Base-by-base conservation (phyloP, 2,888 invertebrate genomes). In the Campoplex capitator region DNA sequence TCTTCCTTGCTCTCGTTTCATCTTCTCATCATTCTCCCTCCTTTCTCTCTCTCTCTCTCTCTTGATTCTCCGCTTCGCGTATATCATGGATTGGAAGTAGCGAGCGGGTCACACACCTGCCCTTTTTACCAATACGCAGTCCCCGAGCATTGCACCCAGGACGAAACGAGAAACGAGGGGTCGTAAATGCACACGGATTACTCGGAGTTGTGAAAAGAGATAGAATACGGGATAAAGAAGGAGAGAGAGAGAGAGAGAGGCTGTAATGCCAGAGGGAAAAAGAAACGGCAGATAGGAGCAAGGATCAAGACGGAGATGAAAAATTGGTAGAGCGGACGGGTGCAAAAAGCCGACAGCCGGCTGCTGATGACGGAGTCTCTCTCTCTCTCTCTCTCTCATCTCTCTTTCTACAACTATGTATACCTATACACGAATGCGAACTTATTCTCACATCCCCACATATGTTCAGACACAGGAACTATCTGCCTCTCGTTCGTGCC, bases 171-270 rank as follows among this genome's bases (percentile, higher is more conserved):
- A 89, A 87, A 88, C 90, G 91, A 92, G 93, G 92, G 92, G 92
- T 92, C 92, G 92, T 92, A 92, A 93, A 92, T 91, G 92, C 92
- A 92, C 91, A 91, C 91, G 91, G 92, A 92, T 92, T 92, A 91
- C 92, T 90, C 90, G 88, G 23, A 80, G 70, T 88, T 89, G 89
- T 76, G 83, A 79, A 75, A 88, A 87, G 84, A 86, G 88, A 86
- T 84, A 88, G 86, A 86, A 87, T 23, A 23, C 23, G 23, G 23
- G 23, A 23, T 23, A 23, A 23, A 23, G 23, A 88, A 85, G 84
- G 77, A 23, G 73, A 84, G 75, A 80, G 75, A 79, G 75, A 79
- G 78, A 79, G 84, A 85, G 83, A 84, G 74, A n/a, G 45, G 86
- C 82, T 83, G 88, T 86, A 9, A 76, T 78, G 81, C 74, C 75